Percentiles rank a stretch among this genome's conserved stretches.
Evolutionary conservation across 1,140 invertebrate genomes (phyloP).

Genomic region (Neotoxoptera formosana): DNA sequence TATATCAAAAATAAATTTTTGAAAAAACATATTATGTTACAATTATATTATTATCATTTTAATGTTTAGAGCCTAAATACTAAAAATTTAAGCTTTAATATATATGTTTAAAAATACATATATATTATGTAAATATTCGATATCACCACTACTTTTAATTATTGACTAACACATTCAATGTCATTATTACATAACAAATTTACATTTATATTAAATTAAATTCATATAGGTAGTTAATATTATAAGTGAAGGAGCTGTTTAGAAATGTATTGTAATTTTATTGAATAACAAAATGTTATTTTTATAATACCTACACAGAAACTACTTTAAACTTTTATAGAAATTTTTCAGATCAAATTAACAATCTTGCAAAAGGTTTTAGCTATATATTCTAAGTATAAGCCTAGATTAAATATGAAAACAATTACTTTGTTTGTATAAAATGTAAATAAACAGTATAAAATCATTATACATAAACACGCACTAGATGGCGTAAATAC

Average conservation of each 20-base stretch:
- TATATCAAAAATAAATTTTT: no score
- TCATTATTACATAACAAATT: no score
- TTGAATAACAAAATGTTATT: background rate
- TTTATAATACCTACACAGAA: background rate
- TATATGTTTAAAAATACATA: background rate
- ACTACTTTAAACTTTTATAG: no score
- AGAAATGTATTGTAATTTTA: background rate
- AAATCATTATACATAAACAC: background rate
- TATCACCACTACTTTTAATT: no score
- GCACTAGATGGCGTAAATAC: background rate
- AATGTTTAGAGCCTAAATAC: no score
- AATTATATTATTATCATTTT: no score
- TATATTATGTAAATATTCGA: background rate
- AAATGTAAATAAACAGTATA: background rate
- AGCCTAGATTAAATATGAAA: background rate
- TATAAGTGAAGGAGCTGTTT: background rate
- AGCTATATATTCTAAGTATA: background rate
- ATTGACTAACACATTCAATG: no score
- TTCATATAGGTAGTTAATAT: no score
- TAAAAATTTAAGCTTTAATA: background rate
- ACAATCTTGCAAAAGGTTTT: background rate
- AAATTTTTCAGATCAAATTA: no score
- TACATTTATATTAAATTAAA: no score
- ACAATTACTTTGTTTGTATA: background rate
- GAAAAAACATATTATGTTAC: no score